Percentiles rank a stretch among this genome's conserved stretches.
phyloP scores from a whole-genome alignment of 2,888 invertebrate species.

The Saturnia japonica region DNA sequence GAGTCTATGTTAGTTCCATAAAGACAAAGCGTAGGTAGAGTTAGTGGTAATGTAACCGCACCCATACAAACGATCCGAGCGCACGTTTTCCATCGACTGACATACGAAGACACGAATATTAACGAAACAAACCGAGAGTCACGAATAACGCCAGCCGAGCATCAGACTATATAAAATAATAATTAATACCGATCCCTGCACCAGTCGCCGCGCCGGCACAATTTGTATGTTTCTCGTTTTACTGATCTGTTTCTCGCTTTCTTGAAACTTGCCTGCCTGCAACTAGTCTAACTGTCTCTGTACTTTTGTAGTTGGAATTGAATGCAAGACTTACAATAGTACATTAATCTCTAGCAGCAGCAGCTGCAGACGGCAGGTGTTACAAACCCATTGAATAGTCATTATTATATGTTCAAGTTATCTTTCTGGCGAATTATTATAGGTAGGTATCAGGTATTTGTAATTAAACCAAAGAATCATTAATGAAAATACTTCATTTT shows the following conservation, averaged over 20 bases:
- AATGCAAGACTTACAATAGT: not conserved
- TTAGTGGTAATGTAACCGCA: conserved; percentile 52
- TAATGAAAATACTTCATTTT: too few species aligned
- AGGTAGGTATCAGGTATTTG: not conserved
- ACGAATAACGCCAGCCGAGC: conserved; percentile 17
- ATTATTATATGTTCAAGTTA: not conserved
- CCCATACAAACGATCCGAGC: conserved; percentile 49
- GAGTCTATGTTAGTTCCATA: conserved; percentile 45
- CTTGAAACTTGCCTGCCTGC: not conserved
- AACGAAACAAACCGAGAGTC: conserved; percentile 36
- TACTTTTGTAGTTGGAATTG: not conserved
- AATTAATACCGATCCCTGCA: not conserved
- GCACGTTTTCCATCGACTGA: conserved; percentile 60
- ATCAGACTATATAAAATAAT: conserved; percentile 16
- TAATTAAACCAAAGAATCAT: not conserved
- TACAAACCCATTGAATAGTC: not conserved
- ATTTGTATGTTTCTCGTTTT: conserved; percentile 1
- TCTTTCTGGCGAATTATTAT: not conserved
- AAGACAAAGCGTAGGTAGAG: conserved; percentile 57
- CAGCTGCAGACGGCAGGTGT: conserved; percentile 20
- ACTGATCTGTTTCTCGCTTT: not conserved
- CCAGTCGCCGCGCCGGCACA: not conserved
- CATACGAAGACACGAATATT: conserved; percentile 47
- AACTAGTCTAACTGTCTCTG: not conserved
- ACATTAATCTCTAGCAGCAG: conserved; percentile 17